Percentiles rank a stretch among this genome's conserved stretches.
These are phyloP conservation scores for Vultur gryphus DNA, from an alignment of 2,797 vertebrate genomes.

Conservation along the genomic window DNA sequence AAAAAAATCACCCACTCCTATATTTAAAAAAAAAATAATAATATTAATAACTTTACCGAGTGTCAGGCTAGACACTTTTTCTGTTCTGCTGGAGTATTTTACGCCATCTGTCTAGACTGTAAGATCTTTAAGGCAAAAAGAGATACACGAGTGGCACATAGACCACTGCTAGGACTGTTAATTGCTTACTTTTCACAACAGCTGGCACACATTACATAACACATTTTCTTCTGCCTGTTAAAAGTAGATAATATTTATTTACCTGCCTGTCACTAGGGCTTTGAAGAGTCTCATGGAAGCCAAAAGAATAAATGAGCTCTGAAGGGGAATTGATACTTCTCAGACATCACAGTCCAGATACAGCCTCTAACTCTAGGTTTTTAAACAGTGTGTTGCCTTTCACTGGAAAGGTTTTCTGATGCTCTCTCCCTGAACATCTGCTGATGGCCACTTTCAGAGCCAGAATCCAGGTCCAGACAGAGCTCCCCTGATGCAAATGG, in stretches of 20 bases:
- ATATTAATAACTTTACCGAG: not conserved
- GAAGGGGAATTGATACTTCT: not conserved
- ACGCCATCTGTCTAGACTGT: conserved; percentile 3
- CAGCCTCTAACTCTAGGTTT: not conserved
- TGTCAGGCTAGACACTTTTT: not conserved
- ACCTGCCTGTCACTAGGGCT: not conserved
- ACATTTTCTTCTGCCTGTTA: not conserved
- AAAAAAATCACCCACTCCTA: not conserved
- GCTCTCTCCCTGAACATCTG: not conserved
- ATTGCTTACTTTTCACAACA: conserved; percentile 28
- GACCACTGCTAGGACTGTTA: not conserved
- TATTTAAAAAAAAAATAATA: not conserved
- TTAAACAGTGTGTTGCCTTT: not conserved
- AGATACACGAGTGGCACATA: not conserved
- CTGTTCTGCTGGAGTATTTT: not conserved
- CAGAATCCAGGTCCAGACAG: not conserved
- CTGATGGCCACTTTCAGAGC: not conserved
- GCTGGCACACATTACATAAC: conserved; percentile 4
- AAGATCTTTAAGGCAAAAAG: conserved; percentile 15
- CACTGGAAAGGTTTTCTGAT: not conserved
- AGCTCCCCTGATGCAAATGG: not conserved
- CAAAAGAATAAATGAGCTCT: not conserved
- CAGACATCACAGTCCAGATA: not conserved
- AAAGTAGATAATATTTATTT: conserved; percentile 42
- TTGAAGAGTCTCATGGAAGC: not conserved